Evolutionary conservation across 2,888 invertebrate species (phyloP).

Genomic region (Phengaris alcon): DNA sequence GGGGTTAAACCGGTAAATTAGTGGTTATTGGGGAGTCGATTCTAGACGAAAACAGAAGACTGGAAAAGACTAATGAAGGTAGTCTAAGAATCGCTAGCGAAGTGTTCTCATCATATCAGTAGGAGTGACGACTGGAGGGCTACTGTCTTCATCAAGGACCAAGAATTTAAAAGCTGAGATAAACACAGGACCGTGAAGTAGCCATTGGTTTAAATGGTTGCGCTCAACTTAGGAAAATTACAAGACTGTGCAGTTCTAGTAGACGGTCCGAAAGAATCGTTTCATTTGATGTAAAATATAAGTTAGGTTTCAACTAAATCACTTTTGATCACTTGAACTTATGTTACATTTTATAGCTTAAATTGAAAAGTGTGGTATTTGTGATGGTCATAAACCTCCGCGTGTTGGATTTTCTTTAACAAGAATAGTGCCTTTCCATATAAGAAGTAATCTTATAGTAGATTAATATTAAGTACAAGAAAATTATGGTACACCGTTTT

Average conservation of each 20-base stretch:
- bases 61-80: slow-evolving; percentile 62
- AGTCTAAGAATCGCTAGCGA: slow-evolving; percentile 58
- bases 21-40: slow-evolving; percentile 29
- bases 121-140: slow-evolving; percentile 51
- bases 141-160: slow-evolving; percentile 64
- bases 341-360: slow-evolving; percentile 21
- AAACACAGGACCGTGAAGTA: slow-evolving; percentile 15
- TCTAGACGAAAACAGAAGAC: slow-evolving; percentile 57
- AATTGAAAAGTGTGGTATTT: slow-evolving; percentile 26
- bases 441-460: slow-evolving; percentile 20
- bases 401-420: slow-evolving; percentile 47
- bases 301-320: slow-evolving; percentile 13
- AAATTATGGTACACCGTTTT: slow-evolving; percentile 1
- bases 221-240: slow-evolving; percentile 45
- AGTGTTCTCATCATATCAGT: slow-evolving; percentile 70
- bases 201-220: neutral
- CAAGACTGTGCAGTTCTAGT: slow-evolving; percentile 51
- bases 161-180: slow-evolving; percentile 40
- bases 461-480: slow-evolving; percentile 8
- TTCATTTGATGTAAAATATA: slow-evolving; percentile 18
- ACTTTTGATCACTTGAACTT: slow-evolving; percentile 24
- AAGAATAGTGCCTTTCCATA: slow-evolving; percentile 73
- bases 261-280: slow-evolving; percentile 16
- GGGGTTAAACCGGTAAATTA: slow-evolving; percentile 66
- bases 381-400: slow-evolving; percentile 10